Conservation (phyloP, 2,888 invertebrate genomes). For the Epinotia brunnichana region DNA sequence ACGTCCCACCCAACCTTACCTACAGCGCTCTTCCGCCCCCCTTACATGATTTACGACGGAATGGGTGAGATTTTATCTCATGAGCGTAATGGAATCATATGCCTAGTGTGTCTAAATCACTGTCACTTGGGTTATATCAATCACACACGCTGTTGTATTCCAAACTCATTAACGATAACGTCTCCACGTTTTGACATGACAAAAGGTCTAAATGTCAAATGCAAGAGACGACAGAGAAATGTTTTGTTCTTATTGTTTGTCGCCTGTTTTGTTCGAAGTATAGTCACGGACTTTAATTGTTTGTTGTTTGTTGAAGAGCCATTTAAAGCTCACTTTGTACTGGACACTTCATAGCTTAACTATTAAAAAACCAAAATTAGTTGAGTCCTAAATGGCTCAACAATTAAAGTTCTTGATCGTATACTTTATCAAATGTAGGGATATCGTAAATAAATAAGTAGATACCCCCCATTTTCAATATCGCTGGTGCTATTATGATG, state of each 20-base stretch:
- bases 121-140: conserved; percentile 38
- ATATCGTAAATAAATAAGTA: background rate
- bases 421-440: too few relatives aligned
- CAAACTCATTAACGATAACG: too few relatives aligned
- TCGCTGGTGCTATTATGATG: background rate
- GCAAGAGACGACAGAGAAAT: background rate
- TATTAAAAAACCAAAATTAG: too few relatives aligned
- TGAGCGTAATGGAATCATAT: conserved; percentile 21
- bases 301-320: too few relatives aligned
- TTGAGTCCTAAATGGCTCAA: too few relatives aligned
- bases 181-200: too few relatives aligned
- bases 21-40: conserved; percentile 7
- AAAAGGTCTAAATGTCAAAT: conserved; percentile 20
- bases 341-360: too few relatives aligned
- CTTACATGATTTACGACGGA: conserved; percentile 24
- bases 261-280: background rate
- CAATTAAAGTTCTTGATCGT: too few relatives aligned
- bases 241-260: conserved; percentile 3
- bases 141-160: conserved; percentile 24
- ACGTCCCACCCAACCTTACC: conserved; percentile 2
- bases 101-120: conserved; percentile 33
- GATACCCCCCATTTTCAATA: background rate
- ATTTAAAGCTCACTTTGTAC: too few relatives aligned
- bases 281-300: too few relatives aligned
- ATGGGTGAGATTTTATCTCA: conserved; percentile 24